Base-by-base conservation (phyloP, 2,888 invertebrate species). In the Caenorhabditis virilis region DNA sequence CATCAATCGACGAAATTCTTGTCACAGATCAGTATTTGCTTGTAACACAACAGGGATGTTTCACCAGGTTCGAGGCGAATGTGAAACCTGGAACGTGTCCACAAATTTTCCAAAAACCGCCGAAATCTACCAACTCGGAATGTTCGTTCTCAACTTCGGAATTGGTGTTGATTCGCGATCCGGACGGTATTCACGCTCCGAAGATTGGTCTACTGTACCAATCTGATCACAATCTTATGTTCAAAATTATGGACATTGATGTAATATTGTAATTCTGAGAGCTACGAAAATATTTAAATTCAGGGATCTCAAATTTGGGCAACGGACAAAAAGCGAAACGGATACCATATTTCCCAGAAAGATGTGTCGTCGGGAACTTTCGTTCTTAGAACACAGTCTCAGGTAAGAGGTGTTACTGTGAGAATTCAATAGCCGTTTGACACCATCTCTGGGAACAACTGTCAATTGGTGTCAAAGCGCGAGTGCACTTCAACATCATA, bases 21-120 rank as follows among this genome's bases (percentile, higher is more conserved):
- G 18, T 47, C 3, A 64, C 64, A 1, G 43, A 64, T 26, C 64
- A 64, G 25, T 64, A 59, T 43, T 5, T 64, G 18, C 50, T 64
- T 20, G 38, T 64, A 2, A 30, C 55, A 0, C 59, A 64, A 18
- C 47, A 52, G n/a, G 48, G 49, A n/a, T 27, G 43, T 4, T 6
- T 23, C 5, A 52, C 48, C 7, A 27, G 30, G 1, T 33, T 51
- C 9, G 51, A 64, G 35, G 27, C 43, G 0, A 26, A 39, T 25
- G 43, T 64, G 2, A 7, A 51, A 13, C 11, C 46, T 15, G 63
- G 50, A 20, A 36, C 9, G 5, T 63, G 63, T 27, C 63, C 63
- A 5, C 38, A 11, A 11, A n/a, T 38, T 16, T 38, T 11, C 18
- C 38, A 38, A 18, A 38, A 38, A n/a, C 38, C 38, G n/a, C 38